Evolutionary conservation across 2,797 vertebrate genomes (phyloP).

Genomic region (Centropyge bicolor): DNA sequence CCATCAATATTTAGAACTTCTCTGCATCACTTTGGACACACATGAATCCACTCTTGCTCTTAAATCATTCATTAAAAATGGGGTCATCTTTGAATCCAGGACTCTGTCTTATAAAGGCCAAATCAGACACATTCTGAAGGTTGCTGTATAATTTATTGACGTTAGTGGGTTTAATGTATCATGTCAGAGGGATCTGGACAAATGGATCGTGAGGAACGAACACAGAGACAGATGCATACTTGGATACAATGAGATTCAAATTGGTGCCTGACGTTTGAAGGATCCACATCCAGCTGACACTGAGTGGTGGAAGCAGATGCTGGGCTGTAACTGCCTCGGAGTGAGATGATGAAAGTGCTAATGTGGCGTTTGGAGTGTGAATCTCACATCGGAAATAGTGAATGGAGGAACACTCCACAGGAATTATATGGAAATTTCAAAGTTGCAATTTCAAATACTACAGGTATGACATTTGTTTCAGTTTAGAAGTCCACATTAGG

Average conservation of each 20-base stretch:
- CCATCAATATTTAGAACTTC: conserved; percentile 78
- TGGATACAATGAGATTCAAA: conserved; percentile 53
- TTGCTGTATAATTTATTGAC: conserved; percentile 69
- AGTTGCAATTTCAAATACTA: not conserved
- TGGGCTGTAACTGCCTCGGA: conserved; percentile 54
- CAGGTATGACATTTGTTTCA: not conserved
- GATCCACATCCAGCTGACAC: conserved; percentile 37
- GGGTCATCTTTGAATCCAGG: conserved; percentile 65
- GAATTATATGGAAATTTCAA: not conserved
- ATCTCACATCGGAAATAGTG: conserved; percentile 7
- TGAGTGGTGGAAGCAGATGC: conserved; percentile 66
- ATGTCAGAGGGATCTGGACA: conserved; percentile 42
- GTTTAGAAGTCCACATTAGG: not conserved
- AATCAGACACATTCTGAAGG: conserved; percentile 55
- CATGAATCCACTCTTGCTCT: conserved; percentile 64
- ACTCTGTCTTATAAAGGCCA: conserved; percentile 55
- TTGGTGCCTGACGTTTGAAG: conserved; percentile 24
- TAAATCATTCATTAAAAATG: conserved; percentile 75
- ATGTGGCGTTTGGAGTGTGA: conserved; percentile 20
- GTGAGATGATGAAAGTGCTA: conserved; percentile 58
- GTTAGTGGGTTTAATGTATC: conserved; percentile 58
- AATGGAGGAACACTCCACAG: conserved; percentile 2
- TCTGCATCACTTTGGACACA: conserved; percentile 67
- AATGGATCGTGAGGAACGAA: conserved; percentile 40
- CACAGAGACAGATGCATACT: conserved; percentile 37